Conservation (phyloP, 2,113 vertebrate species). For the Ammodytes marinus region DNA sequence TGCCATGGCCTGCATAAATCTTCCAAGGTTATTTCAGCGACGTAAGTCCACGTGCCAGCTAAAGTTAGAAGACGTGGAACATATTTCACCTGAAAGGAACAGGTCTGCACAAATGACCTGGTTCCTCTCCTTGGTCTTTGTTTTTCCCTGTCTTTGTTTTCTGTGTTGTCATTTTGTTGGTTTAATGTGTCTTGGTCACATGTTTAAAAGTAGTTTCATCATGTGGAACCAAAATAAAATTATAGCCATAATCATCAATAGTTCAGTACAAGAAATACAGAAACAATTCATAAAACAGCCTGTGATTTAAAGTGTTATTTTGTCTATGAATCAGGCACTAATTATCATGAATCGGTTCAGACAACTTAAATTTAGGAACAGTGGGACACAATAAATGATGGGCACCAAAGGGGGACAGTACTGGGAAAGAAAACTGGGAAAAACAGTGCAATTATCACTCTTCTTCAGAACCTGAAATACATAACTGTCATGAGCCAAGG, state of each 20-base stretch:
- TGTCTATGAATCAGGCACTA: too few relatives aligned
- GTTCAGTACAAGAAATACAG: background rate
- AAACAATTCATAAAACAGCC: too few relatives aligned
- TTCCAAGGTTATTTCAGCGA: constrained; percentile 69
- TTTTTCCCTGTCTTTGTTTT: constrained; percentile 1
- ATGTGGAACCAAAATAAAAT: background rate
- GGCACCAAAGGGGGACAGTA: too few relatives aligned
- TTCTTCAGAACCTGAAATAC: too few relatives aligned
- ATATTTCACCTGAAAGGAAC: constrained; percentile 71
- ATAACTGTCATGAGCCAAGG: too few relatives aligned
- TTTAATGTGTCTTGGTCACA: background rate
- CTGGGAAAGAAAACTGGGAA: too few relatives aligned
- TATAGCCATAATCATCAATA: too few relatives aligned
- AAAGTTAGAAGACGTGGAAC: constrained; percentile 78
- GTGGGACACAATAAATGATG: too few relatives aligned
- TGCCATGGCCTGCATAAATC: constrained; percentile 44
- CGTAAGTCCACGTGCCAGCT: constrained; percentile 67
- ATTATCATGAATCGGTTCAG: too few relatives aligned
- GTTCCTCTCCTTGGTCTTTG: background rate
- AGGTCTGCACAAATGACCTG: constrained; percentile 35
- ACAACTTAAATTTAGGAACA: too few relatives aligned
- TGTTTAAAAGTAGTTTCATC: background rate
- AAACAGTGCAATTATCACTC: too few relatives aligned
- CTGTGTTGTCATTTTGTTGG: constrained; percentile 7
- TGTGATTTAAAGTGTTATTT: too few relatives aligned